Evolutionary conservation across 2,888 invertebrate genomes (phyloP), one percentile per base, ranked within the genome.

Genomic region (Eupithecia subumbrata): DNA sequence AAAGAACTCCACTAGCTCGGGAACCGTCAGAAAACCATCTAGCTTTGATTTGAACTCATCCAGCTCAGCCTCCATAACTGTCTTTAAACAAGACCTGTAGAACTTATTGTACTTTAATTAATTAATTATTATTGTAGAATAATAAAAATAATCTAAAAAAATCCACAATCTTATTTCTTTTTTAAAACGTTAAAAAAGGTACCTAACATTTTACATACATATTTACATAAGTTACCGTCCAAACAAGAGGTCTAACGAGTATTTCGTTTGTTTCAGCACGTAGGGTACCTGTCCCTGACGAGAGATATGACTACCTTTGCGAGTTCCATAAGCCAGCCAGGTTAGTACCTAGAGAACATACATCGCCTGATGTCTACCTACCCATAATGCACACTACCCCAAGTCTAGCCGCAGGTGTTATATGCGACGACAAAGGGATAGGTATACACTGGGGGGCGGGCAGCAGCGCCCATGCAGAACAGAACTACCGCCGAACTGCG

Each of bases 201-300:
- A 30, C 30, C 30, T 30, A 76, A 76, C 48, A 11, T 18, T 56
- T 52, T 69, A 52, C 1, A 16, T 69, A 52, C 1, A 16, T 43
- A 18, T 40, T 40, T 40, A 40, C 40, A 9, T 40, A 9, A 40
- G 60, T 37, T 45, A 37, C n/a, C 5, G 5, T 22, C 16, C 16
- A 22, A 16, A 45, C 34, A 75, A 77, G 74, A 81, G 76, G 76
- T 83, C 79, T 90, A 85, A 88, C 79, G 70, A 66, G 63, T 68
- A 68, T 60, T 83, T 81, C 22, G 40, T 22, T 86, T 89, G 78
- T 91, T 93, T 85, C 89, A 93, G 93, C 96, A 98, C 97, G 98
- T 97, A 97, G 99, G 89, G 99, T 99, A 86, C 98, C 99, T 43
- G 99, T 99, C 11, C 99, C 99, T 4, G 99, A 99, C 93, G 96